These are phyloP conservation scores for Myanophis thanlyinensis DNA, from an alignment of 2,113 vertebrate genomes.

Conservation along the genomic window DNA sequence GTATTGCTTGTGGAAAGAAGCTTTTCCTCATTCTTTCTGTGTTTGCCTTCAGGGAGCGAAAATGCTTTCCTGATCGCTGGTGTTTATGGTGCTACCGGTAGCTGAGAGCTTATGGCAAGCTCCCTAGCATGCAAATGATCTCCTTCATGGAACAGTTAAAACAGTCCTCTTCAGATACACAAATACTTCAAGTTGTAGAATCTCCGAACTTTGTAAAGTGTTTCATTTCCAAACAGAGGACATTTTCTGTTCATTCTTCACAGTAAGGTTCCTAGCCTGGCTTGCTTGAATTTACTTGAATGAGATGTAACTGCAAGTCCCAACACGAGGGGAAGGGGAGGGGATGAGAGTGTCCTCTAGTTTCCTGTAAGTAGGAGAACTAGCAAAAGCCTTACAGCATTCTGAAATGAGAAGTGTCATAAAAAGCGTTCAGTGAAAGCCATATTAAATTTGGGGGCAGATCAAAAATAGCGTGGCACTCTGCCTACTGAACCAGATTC, in stretches of 20 bases:
- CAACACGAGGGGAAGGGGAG: not conserved
- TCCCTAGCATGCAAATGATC: not conserved
- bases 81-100: not conserved
- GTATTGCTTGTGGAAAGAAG: too few species aligned
- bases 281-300: not conserved
- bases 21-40: too few species aligned
- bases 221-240: not conserved
- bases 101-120: not conserved
- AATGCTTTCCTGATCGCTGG: too few species aligned
- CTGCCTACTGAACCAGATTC: not conserved
- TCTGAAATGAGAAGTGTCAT: not conserved
- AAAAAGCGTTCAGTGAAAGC: not conserved
- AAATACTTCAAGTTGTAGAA: not conserved
- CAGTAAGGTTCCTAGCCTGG: not conserved
- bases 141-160: not conserved
- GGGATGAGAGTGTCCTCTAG: not conserved
- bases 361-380: not conserved
- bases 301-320: not conserved
- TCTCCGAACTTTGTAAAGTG: not conserved
- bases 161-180: not conserved
- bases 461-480: not conserved
- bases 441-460: not conserved
- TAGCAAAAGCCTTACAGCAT: not conserved
- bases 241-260: not conserved
- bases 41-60: too few species aligned